Conservation (phyloP, 2,888 invertebrate species). For the Hirtodrosophila duncani region DNA sequence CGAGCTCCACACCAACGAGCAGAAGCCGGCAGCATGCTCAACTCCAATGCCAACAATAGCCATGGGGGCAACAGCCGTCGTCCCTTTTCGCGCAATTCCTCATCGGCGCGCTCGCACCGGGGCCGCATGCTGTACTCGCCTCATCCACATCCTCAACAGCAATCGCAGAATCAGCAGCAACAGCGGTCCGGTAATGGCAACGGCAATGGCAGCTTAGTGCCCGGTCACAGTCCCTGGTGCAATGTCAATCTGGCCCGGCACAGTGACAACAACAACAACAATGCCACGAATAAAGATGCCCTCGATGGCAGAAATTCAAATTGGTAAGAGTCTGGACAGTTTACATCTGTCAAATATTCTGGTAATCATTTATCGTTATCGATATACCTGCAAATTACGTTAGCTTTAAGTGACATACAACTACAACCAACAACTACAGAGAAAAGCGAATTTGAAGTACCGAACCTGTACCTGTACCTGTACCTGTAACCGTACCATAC, state of each 20-base stretch:
- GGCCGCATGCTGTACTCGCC: constrained; percentile 77
- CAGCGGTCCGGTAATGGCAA: no score
- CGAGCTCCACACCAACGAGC: no score
- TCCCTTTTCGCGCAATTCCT: constrained; percentile 77
- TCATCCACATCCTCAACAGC: constrained; percentile 70
- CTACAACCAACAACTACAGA: constrained; percentile 7
- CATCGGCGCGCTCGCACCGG: constrained; percentile 74
- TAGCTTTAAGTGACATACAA: constrained; percentile 69
- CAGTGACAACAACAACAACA: constrained; percentile 36
- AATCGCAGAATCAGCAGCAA: constrained; percentile 60
- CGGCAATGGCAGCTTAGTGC: constrained; percentile 55
- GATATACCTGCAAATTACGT: constrained; percentile 38
- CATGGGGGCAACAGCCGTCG: constrained; percentile 77
- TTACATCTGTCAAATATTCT: constrained; percentile 33
- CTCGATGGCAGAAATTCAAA: constrained; percentile 68
- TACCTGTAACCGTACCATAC: constrained; percentile 19
- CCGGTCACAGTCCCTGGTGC: constrained; percentile 66
- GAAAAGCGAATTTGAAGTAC: constrained; percentile 67
- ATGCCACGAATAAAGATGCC: constrained; percentile 47
- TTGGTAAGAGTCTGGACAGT: constrained; percentile 76
- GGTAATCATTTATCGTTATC: neutral
- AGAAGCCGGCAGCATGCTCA: constrained; percentile 48
- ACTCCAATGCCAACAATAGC: constrained; percentile 56
- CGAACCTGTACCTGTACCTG: constrained; percentile 22
- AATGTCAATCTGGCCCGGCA: constrained; percentile 54